phyloP scores from a whole-genome alignment of 2,888 invertebrate species.

The Rotaria magnacalcarata region DNA sequence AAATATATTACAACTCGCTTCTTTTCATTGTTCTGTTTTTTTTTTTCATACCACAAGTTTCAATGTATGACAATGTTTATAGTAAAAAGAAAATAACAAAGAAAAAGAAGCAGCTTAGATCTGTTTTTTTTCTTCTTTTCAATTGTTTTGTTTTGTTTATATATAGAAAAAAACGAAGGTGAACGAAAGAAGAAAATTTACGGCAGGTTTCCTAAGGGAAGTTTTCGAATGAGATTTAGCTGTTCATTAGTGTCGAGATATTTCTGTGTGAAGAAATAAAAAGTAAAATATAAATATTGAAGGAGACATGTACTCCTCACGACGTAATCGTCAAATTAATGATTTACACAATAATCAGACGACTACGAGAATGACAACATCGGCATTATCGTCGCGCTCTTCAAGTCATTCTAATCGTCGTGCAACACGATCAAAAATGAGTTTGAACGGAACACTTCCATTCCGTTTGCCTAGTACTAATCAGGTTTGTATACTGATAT shows the following conservation, averaged over 20 bases:
- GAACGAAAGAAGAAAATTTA: constrained; percentile 23
- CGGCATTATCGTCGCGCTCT: not conserved
- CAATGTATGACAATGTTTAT: not conserved
- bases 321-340: not conserved
- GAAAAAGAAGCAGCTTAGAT: not conserved
- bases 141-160: constrained; percentile 11
- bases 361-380: not conserved
- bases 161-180: not conserved
- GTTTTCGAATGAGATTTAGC: not conserved
- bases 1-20: not conserved
- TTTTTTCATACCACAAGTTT: not conserved
- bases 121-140: not conserved
- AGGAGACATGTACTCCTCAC: constrained; percentile 1
- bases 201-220: not conserved
- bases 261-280: not conserved
- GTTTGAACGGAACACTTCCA: constrained; percentile 36
- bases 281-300: not conserved
- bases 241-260: not conserved
- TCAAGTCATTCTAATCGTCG: not conserved
- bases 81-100: not conserved
- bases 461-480: not conserved
- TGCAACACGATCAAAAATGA: not conserved
- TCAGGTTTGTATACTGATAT: not conserved
- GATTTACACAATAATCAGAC: constrained; percentile 20
- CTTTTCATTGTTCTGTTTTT: not conserved